A percentile compares a stretch with the other conserved stretches of the same genome.
Conservation (phyloP, 2,797 vertebrate genomes). For the Peromyscus attwateri region DNA sequence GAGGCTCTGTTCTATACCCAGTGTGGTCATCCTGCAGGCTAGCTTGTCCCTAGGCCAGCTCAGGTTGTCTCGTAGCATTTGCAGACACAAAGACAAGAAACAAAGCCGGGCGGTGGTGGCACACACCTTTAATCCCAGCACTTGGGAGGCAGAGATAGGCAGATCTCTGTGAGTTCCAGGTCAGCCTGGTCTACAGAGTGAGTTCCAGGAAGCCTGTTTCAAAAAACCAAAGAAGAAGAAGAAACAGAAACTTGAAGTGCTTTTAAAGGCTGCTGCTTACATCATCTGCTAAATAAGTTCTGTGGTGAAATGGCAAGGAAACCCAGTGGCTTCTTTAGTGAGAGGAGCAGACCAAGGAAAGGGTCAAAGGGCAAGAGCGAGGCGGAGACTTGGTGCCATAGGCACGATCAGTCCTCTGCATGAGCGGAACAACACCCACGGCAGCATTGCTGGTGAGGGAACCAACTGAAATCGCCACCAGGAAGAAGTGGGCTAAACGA, state of each 20-base stretch:
- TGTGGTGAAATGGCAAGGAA: neutral
- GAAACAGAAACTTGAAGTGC: constrained; percentile 14
- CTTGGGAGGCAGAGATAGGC: neutral
- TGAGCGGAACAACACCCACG: neutral
- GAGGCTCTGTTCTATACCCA: neutral
- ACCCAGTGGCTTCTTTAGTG: neutral
- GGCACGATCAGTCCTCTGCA: neutral
- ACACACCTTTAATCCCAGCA: neutral
- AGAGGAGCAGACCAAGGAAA: neutral
- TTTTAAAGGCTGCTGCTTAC: constrained; percentile 54
- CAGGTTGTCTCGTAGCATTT: constrained; percentile 27
- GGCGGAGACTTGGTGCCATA: neutral
- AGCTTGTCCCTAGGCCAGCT: constrained; percentile 44
- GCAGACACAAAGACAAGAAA: constrained; percentile 58
- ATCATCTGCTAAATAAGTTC: constrained; percentile 57
- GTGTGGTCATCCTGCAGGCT: neutral
- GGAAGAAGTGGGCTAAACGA: neutral
- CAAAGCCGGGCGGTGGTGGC: neutral
- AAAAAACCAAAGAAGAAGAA: neutral
- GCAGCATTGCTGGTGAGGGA: neutral
- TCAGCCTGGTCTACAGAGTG: neutral
- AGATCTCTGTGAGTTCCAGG: neutral
- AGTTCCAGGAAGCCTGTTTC: neutral
- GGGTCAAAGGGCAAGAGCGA: constrained; percentile 51
- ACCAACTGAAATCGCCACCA: neutral